Percentiles rank a stretch among this genome's conserved stretches.
Conservation (phyloP, 2,797 vertebrate genomes). For the Acanthiza pusilla region DNA sequence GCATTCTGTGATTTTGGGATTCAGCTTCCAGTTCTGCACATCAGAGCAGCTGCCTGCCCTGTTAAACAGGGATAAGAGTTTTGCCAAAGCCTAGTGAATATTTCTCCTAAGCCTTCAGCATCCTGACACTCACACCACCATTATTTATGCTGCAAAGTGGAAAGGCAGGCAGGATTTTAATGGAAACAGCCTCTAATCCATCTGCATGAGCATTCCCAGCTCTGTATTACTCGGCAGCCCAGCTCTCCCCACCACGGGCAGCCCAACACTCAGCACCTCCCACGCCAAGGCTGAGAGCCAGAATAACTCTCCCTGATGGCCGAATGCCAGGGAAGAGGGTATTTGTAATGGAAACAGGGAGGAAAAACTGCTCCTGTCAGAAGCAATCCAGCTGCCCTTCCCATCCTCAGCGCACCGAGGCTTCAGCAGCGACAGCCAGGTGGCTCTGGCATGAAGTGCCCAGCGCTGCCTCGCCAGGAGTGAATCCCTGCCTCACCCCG, state of each 20-base stretch:
- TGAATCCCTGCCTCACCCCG: not conserved
- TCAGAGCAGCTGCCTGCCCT: not conserved
- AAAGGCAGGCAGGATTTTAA: not conserved
- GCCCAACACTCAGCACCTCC: not conserved
- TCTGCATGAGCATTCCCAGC: not conserved
- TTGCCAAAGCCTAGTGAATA: not conserved
- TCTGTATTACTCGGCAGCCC: not conserved
- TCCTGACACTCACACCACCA: not conserved
- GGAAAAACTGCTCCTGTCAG: slow-evolving; percentile 16
- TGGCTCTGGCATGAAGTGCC: not conserved
- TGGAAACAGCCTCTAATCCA: not conserved
- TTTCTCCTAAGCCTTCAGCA: not conserved
- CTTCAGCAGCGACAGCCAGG: not conserved
- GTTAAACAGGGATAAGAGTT: not conserved
- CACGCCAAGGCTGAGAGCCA: not conserved
- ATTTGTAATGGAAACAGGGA: not conserved
- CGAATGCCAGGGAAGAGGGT: not conserved
- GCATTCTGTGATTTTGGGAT: not conserved
- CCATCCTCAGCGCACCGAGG: not conserved
- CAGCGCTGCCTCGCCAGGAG: fast-evolving
- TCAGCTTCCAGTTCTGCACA: not conserved
- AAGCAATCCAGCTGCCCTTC: not conserved
- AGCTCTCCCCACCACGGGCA: not conserved
- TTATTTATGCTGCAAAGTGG: not conserved
- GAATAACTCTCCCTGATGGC: not conserved